These are phyloP conservation scores for Galaxias olidus DNA, from an alignment of 2,797 vertebrate species.

Conservation along the genomic window DNA sequence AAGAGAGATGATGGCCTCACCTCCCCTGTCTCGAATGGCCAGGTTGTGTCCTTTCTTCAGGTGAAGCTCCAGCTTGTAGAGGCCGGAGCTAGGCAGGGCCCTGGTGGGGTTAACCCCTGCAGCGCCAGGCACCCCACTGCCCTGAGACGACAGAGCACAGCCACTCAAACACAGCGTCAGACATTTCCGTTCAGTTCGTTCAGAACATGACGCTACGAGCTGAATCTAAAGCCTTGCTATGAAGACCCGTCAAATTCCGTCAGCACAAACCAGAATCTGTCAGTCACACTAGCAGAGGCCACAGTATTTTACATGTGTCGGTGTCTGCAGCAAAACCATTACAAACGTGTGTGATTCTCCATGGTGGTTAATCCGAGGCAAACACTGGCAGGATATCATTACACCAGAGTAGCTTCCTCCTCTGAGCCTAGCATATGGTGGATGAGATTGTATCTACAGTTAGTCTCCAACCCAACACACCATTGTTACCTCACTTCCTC, in stretches of 20 bases:
- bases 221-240: no score
- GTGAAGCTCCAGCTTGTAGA: constrained; percentile 87
- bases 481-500: neutral
- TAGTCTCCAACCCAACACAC: constrained; percentile 10
- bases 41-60: constrained; percentile 86
- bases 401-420: constrained; percentile 41
- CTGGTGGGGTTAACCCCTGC: constrained; percentile 64
- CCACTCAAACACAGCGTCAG: neutral
- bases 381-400: constrained; percentile 54
- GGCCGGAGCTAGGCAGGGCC: constrained; percentile 61
- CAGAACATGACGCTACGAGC: no score
- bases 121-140: constrained; percentile 50
- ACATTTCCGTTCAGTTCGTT: no score
- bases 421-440: neutral
- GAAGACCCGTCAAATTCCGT: neutral
- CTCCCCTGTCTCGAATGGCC: constrained; percentile 88
- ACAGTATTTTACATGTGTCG: neutral
- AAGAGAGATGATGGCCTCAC: constrained; percentile 51
- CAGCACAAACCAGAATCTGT: no score
- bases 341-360: no score
- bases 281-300: no score
- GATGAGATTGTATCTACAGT: constrained; percentile 7
- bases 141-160: constrained; percentile 55
- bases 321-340: no score
- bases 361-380: constrained; percentile 14